Evolutionary conservation across 2,888 invertebrate species (phyloP).

Genomic region (Lepidocyrtoides sp.): DNA sequence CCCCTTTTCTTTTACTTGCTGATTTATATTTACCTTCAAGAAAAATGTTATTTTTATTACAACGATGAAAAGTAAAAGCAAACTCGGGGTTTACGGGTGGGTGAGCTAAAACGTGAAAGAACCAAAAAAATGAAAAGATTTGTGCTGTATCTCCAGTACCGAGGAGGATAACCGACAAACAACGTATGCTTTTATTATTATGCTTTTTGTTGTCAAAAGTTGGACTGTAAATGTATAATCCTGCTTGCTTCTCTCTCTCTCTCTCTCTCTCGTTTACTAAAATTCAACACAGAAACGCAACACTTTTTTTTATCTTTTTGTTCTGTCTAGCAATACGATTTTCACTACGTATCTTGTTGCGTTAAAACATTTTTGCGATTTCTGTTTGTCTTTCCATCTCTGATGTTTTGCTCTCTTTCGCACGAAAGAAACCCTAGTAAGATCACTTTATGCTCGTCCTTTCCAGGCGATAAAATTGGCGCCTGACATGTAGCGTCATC

Average conservation of each 20-base stretch:
- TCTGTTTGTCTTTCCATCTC: too few species aligned
- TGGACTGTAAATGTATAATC: background rate
- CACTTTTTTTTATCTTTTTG: too few species aligned
- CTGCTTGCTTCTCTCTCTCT: background rate
- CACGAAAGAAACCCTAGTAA: too few species aligned
- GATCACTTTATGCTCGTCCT: too few species aligned
- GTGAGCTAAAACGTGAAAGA: background rate
- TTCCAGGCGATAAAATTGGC: too few species aligned
- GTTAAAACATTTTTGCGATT: too few species aligned
- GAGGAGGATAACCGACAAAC: background rate
- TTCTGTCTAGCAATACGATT: too few species aligned
- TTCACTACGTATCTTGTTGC: too few species aligned
- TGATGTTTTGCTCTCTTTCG: too few species aligned
- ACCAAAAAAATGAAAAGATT: background rate
- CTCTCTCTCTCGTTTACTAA: too few species aligned
- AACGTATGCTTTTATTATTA: background rate
- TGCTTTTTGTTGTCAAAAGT: background rate
- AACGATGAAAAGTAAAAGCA: constrained; percentile 9
- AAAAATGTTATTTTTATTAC: constrained; percentile 21
- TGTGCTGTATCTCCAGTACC: background rate
- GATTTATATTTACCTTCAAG: constrained; percentile 23
- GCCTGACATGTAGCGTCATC: too few species aligned
- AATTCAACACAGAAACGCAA: background rate
- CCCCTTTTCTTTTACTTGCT: constrained; percentile 5
- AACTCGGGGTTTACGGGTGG: background rate